Evolutionary conservation across 2,888 invertebrate genomes (phyloP).

Genomic region (Hirtodrosophila trivittata): DNA sequence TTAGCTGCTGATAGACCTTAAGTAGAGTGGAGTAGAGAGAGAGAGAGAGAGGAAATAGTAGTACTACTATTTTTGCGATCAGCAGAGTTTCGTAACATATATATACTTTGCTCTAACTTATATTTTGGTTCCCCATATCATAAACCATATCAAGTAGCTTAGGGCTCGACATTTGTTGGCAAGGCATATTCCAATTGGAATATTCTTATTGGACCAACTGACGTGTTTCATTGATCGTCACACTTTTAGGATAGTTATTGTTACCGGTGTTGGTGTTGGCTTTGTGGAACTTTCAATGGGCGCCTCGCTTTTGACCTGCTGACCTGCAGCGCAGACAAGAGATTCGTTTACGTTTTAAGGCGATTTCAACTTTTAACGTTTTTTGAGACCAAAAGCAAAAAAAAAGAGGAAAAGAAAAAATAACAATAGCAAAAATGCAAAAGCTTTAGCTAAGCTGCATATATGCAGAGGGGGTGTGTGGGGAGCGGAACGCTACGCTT

Average conservation of each 20-base stretch:
- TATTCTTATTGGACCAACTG: too few species aligned
- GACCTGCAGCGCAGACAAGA: slow-evolving; percentile 60
- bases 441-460: slow-evolving; percentile 7
- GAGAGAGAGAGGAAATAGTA: too few species aligned
- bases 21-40: neutral
- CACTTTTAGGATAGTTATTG: slow-evolving; percentile 19
- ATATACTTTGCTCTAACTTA: too few species aligned
- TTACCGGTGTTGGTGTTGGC: slow-evolving; percentile 16
- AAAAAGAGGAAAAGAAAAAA: slow-evolving; percentile 3
- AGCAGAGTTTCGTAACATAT: too few species aligned
- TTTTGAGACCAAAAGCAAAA: slow-evolving; percentile 13
- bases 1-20: neutral
- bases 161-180: too few species aligned
- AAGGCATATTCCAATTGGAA: too few species aligned
- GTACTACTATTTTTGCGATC: too few species aligned
- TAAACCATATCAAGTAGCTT: too few species aligned
- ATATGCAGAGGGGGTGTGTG: neutral
- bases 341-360: slow-evolving; percentile 61
- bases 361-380: slow-evolving; percentile 50
- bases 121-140: too few species aligned
- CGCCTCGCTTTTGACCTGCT: slow-evolving; percentile 55
- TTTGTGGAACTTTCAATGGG: slow-evolving; percentile 42
- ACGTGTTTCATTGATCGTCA: slow-evolving; percentile 33
- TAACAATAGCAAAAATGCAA: slow-evolving; percentile 25
- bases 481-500: slow-evolving; percentile 7